Conservation (phyloP, 2,113 vertebrate genomes). For the Leucosticte australis region DNA sequence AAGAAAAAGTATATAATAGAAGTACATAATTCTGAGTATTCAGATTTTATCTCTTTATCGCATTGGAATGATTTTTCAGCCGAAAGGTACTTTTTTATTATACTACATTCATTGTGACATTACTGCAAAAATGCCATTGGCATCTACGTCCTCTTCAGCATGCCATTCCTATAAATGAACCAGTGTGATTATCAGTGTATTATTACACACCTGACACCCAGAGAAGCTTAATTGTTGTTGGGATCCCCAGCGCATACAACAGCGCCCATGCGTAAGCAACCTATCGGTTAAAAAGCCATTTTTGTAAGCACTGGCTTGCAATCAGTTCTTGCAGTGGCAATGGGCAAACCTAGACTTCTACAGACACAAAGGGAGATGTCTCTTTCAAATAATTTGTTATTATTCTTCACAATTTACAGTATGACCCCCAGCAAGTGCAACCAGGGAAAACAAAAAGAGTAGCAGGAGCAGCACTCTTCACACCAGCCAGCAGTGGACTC, state of each 20-base stretch:
- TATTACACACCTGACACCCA: not conserved
- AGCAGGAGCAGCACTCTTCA: not conserved
- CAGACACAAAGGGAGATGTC: not conserved
- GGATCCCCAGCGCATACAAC: not conserved
- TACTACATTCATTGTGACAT: not conserved
- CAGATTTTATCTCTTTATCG: not conserved
- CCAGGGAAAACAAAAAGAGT: not conserved
- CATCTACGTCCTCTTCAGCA: not conserved
- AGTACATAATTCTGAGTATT: not conserved
- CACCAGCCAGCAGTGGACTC: not conserved
- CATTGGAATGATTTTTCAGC: not conserved
- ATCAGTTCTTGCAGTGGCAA: not conserved
- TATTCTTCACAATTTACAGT: not conserved
- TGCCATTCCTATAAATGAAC: not conserved
- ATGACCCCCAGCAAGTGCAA: not conserved
- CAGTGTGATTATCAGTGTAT: not conserved
- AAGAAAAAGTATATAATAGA: not conserved
- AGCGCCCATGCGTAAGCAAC: rapidly evolving
- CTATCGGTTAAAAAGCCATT: not conserved
- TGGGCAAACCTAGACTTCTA: not conserved
- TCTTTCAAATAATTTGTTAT: not conserved
- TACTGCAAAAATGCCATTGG: not conserved
- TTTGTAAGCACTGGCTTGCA: not conserved
- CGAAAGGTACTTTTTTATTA: not conserved
- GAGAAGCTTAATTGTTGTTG: not conserved